These are phyloP conservation scores for Cheilosia urbana DNA, from an alignment of 2,888 invertebrate genomes.

Conservation along the genomic window DNA sequence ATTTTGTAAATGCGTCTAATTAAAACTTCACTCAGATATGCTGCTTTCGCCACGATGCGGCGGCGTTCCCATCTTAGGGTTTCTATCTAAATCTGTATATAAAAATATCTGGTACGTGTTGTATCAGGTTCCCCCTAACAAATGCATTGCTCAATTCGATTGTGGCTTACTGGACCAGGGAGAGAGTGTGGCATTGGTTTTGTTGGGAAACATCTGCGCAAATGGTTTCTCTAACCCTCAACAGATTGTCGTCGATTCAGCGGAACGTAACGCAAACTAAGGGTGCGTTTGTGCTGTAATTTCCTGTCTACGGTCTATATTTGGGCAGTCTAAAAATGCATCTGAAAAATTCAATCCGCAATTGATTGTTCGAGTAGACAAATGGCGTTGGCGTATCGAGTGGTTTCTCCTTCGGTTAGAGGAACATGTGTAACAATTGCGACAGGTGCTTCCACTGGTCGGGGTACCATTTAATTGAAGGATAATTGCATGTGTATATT, in stretches of 20 bases:
- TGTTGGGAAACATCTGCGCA: conserved; percentile 40
- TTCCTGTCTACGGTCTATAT: conserved; percentile 52
- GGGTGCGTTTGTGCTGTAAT: conserved; percentile 24
- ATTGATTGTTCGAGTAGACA: not conserved
- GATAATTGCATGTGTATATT: conserved; percentile 60
- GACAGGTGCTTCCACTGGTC: conserved; percentile 55
- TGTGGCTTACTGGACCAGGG: conserved; percentile 43
- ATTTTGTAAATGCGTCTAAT: not conserved
- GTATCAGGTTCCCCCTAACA: conserved; percentile 9
- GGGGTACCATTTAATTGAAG: conserved; percentile 54
- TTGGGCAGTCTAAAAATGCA: conserved; percentile 33
- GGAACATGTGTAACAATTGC: conserved; percentile 43
- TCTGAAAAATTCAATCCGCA: conserved; percentile 3
- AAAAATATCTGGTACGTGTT: conserved; percentile 38
- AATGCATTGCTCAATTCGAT: conserved; percentile 9
- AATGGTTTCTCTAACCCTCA: conserved; percentile 20
- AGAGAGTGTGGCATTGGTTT: not conserved
- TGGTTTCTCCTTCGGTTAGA: conserved; percentile 28
- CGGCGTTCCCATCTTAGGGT: conserved; percentile 1
- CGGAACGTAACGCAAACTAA: not conserved
- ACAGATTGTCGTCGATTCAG: conserved; percentile 2
- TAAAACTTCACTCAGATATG: conserved; percentile 9
- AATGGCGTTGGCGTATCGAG: conserved; percentile 5
- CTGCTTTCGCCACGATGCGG: conserved; percentile 20
- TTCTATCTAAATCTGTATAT: conserved; percentile 22